A percentile compares a stretch with the other conserved stretches of the same genome.
Evolutionary conservation across 2,113 vertebrate species (phyloP).

Genomic region (Rhadina sibilatrix): DNA sequence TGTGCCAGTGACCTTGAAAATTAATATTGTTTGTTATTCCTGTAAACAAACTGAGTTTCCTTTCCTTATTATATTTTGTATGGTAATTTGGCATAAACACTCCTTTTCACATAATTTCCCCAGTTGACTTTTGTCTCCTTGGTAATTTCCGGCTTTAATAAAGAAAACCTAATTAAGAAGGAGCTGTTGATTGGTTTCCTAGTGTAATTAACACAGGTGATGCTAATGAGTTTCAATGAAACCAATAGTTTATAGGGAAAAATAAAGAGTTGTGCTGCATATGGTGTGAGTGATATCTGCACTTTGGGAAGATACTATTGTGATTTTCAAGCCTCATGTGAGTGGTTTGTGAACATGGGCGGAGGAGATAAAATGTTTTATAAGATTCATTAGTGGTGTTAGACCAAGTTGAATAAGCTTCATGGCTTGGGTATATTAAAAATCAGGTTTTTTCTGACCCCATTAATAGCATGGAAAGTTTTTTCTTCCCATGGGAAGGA

Average conservation of each 20-base stretch:
- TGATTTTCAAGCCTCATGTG: constrained; percentile 86
- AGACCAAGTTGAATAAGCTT: constrained; percentile 81
- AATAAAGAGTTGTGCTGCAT: constrained; percentile 76
- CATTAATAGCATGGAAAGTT: constrained; percentile 50
- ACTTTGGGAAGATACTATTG: constrained; percentile 84
- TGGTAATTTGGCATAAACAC: constrained; percentile 83
- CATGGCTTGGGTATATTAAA: constrained; percentile 62
- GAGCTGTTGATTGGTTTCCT: constrained; percentile 98
- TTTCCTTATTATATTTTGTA: constrained; percentile 77
- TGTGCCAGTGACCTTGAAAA: constrained; percentile 80
- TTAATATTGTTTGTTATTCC: constrained; percentile 81
- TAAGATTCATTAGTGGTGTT: constrained; percentile 92
- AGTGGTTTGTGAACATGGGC: constrained; percentile 80
- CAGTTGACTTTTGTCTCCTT: constrained; percentile 90
- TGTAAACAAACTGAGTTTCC: constrained; percentile 77
- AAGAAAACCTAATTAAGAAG: constrained; percentile 98
- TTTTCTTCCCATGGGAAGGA: constrained; percentile 18
- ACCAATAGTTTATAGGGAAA: constrained; percentile 85
- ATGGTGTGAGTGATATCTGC: constrained; percentile 76
- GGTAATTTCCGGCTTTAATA: constrained; percentile 94
- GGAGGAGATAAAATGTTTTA: constrained; percentile 82
- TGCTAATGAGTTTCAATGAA: constrained; percentile 98
- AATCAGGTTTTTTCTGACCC: constrained; percentile 45
- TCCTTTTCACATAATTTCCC: constrained; percentile 83
- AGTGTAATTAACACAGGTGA: constrained; percentile 99